These are phyloP conservation scores for Drosophila longiperda DNA, from an alignment of 2,888 invertebrate species.

Conservation along the genomic window DNA sequence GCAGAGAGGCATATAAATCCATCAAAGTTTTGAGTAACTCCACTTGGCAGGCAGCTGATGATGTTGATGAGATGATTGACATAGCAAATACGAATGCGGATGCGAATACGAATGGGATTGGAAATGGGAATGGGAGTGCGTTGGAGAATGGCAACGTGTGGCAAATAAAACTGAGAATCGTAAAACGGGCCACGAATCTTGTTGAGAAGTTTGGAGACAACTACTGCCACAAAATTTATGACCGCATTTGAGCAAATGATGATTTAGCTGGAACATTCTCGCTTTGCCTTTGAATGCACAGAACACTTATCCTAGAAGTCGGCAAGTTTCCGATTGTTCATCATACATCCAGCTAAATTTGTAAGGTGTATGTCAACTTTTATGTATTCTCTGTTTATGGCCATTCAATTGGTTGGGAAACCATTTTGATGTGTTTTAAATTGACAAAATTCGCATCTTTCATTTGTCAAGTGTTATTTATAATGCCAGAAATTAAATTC, in stretches of 20 bases:
- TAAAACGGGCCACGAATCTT: slow-evolving; percentile 53
- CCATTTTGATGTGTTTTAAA: not conserved
- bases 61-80: slow-evolving; percentile 37
- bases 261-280: slow-evolving; percentile 35
- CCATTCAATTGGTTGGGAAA: slow-evolving; percentile 2
- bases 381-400: slow-evolving; percentile 15
- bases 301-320: slow-evolving; percentile 28
- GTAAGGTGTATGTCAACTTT: slow-evolving; percentile 27
- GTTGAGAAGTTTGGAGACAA: slow-evolving; percentile 53
- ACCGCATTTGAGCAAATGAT: slow-evolving; percentile 50
- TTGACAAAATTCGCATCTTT: not conserved
- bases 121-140: slow-evolving; percentile 18
- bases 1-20: slow-evolving; percentile 47
- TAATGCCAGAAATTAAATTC: not conserved
- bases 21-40: slow-evolving; percentile 62
- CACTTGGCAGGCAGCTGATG: slow-evolving; percentile 32
- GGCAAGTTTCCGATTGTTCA: slow-evolving; percentile 28
- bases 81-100: slow-evolving; percentile 25
- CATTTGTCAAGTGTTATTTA: not conserved
- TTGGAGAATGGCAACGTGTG: slow-evolving; percentile 55
- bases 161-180: slow-evolving; percentile 64
- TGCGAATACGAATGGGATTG: slow-evolving; percentile 6
- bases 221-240: slow-evolving; percentile 54
- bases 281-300: not conserved
- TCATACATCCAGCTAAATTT: slow-evolving; percentile 27